These are phyloP conservation scores for Siphamia tubifer DNA, from an alignment of 2,113 vertebrate species.

Conservation along the genomic window DNA sequence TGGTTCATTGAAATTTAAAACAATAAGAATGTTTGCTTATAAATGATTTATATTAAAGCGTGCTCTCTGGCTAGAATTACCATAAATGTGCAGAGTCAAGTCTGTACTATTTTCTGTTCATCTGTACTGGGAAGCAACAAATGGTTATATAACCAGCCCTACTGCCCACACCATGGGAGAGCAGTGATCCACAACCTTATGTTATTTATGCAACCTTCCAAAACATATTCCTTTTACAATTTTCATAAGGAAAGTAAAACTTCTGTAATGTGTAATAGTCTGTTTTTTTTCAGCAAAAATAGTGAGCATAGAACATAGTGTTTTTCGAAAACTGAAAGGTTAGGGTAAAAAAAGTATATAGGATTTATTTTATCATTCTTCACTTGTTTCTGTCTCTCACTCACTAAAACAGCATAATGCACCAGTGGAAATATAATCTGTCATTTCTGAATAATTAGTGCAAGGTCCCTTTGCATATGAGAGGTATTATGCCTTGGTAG, in stretches of 20 bases:
- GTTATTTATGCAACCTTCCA: neutral
- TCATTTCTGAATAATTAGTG: conserved; percentile 33
- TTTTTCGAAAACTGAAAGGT: too few species aligned
- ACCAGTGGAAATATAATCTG: neutral
- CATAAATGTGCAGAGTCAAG: too few species aligned
- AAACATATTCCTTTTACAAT: neutral
- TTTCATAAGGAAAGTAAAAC: neutral
- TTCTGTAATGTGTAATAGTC: too few species aligned
- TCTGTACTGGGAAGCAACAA: neutral
- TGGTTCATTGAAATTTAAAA: too few species aligned
- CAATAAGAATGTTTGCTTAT: too few species aligned
- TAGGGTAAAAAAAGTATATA: too few species aligned
- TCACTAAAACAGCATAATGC: neutral
- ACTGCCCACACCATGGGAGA: neutral
- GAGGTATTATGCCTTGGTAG: conserved; percentile 9
- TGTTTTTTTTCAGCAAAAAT: too few species aligned
- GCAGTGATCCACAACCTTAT: neutral
- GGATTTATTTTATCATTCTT: too few species aligned
- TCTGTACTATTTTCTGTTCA: neutral
- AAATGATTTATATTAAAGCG: too few species aligned
- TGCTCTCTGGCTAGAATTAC: too few species aligned
- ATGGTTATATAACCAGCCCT: neutral
- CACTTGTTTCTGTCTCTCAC: neutral
- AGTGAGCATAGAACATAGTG: too few species aligned
- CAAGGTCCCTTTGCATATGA: conserved; percentile 1